These are phyloP conservation scores for Falco punctatus DNA, from an alignment of 2,113 vertebrate species.

Conservation along the genomic window DNA sequence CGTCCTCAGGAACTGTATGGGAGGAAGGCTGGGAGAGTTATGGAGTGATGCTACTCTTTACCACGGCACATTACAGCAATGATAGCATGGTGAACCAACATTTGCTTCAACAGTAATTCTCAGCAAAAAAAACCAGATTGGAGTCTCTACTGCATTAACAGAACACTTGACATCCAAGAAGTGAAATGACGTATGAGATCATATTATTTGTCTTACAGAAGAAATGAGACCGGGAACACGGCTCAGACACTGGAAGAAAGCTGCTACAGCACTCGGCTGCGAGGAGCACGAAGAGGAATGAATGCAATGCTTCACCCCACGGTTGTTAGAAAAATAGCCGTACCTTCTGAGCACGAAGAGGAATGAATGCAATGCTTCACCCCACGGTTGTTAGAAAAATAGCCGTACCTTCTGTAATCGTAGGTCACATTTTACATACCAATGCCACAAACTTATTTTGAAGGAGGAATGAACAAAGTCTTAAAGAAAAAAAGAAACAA, in stretches of 20 bases:
- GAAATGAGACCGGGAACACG: not conserved
- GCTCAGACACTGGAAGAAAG: not conserved
- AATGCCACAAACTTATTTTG: constrained; percentile 15
- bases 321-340: not conserved
- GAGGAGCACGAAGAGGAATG: not conserved
- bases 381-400: not conserved
- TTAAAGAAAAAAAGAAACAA: not conserved
- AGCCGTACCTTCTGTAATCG: not conserved
- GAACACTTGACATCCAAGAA: not conserved
- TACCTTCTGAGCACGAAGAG: not conserved
- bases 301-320: not conserved
- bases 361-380: not conserved
- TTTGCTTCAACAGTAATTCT: not conserved
- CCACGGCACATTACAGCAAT: rapidly evolving
- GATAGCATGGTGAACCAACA: rapidly evolving
- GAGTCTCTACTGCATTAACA: not conserved
- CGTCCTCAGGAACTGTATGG: rapidly evolving
- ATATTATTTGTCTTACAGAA: not conserved
- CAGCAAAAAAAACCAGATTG: not conserved
- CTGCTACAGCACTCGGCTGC: not conserved
- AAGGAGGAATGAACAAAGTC: constrained; percentile 11
- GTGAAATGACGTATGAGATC: not conserved
- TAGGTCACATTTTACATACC: constrained; percentile 30
- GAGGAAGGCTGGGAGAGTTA: not conserved
- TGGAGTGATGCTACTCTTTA: rapidly evolving